Evolutionary conservation across 2,113 vertebrate species (phyloP).

Genomic region (Scytalopus superciliaris): DNA sequence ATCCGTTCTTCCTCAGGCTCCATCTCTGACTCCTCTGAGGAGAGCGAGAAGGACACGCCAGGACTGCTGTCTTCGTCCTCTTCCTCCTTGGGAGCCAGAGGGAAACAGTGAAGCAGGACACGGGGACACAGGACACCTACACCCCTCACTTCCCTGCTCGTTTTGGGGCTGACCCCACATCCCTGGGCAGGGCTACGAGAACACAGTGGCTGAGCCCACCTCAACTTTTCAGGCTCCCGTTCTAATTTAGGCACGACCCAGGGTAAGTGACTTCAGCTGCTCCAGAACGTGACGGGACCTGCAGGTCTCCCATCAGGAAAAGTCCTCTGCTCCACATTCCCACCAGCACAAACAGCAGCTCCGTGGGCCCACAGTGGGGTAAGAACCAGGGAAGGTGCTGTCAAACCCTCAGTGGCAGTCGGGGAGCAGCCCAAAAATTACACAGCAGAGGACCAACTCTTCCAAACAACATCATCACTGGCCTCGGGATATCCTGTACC

Average conservation of each 20-base stretch:
- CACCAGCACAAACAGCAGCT: not conserved
- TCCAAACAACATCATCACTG: not conserved
- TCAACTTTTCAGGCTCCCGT: not conserved
- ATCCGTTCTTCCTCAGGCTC: slow-evolving; percentile 87
- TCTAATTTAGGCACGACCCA: not conserved
- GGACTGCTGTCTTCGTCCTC: slow-evolving; percentile 77
- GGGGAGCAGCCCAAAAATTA: not conserved
- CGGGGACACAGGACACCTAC: not conserved
- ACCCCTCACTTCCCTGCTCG: not conserved
- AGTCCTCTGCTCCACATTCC: not conserved
- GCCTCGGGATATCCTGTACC: fast-evolving
- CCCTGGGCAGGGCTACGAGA: not conserved
- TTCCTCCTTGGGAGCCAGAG: slow-evolving; percentile 73
- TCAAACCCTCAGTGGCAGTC: fast-evolving
- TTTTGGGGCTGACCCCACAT: not conserved
- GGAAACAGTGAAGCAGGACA: slow-evolving; percentile 37
- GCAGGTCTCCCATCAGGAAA: not conserved
- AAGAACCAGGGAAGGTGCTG: not conserved
- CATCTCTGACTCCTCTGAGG: slow-evolving; percentile 78
- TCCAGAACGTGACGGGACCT: not conserved
- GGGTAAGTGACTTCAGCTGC: not conserved
- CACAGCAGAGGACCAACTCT: fast-evolving
- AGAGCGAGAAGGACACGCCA: slow-evolving; percentile 76
- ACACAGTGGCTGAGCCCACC: not conserved
- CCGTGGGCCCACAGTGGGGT: not conserved